A percentile compares a stretch with the other conserved stretches of the same genome.
These are phyloP conservation scores for Sesamia inferens DNA, from an alignment of 2,888 invertebrate genomes.

Conservation along the genomic window DNA sequence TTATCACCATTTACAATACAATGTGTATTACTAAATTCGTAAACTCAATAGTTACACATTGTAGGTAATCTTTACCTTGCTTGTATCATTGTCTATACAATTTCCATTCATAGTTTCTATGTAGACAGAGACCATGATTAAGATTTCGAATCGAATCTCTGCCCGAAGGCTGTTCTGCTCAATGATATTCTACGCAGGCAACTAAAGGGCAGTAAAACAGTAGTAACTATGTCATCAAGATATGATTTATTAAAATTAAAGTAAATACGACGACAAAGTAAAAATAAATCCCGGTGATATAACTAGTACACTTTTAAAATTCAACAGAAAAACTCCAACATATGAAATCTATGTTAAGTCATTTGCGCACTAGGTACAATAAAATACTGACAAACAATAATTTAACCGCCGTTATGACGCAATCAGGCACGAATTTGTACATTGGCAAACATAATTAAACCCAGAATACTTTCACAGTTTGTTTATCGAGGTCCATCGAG, in stretches of 20 bases:
- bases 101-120: not conserved
- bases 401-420: conserved; percentile 56
- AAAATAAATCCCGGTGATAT: conserved; percentile 48
- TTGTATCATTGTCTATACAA: not conserved
- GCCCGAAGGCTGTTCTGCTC: not conserved
- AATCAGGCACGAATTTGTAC: conserved; percentile 72
- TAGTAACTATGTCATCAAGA: conserved; percentile 25
- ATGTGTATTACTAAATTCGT: not conserved
- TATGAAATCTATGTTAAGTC: conserved; percentile 44
- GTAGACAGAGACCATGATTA: not conserved
- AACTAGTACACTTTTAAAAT: conserved; percentile 50
- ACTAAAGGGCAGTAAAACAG: not conserved
- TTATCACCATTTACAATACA: not conserved
- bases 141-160: conserved; percentile 23
- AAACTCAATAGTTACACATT: not conserved
- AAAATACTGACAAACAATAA: conserved; percentile 62
- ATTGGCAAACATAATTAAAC: conserved; percentile 73
- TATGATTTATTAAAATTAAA: conserved; percentile 55
- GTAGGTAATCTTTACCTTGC: not conserved
- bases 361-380: conserved; percentile 49
- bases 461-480: conserved; percentile 87
- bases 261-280: conserved; percentile 53
- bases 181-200: not conserved
- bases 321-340: conserved; percentile 61
- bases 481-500: conserved; percentile 79